These are phyloP conservation scores for Gouania willdenowi DNA, from an alignment of 2,797 vertebrate genomes.

Conservation along the genomic window DNA sequence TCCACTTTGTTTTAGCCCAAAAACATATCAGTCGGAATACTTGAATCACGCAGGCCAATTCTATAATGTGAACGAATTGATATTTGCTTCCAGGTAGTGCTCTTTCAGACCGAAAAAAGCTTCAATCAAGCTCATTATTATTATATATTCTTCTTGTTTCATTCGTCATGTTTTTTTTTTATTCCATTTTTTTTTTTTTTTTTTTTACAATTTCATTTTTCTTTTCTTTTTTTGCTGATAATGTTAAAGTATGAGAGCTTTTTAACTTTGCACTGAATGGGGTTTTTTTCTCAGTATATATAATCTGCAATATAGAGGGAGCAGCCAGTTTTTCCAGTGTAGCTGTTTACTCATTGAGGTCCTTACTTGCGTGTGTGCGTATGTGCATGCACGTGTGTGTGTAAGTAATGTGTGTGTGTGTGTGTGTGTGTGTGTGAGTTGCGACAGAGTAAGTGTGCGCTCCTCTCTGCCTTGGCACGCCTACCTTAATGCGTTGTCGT, in stretches of 20 bases:
- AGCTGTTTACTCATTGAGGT: constrained; percentile 98
- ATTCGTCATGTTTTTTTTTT: constrained; percentile 87
- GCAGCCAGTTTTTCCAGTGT: constrained; percentile 88
- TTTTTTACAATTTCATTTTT: constrained; percentile 49
- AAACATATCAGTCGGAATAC: constrained; percentile 99
- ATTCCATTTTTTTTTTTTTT: constrained; percentile 80
- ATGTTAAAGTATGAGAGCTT: constrained; percentile 93
- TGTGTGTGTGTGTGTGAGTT: constrained; percentile 26
- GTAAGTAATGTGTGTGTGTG: constrained; percentile 30
- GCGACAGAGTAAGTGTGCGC: constrained; percentile 74
- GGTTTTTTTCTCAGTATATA: constrained; percentile 85
- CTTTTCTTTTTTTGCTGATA: constrained; percentile 68
- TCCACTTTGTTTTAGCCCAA: constrained; percentile 99
- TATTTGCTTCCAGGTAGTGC: constrained; percentile 98
- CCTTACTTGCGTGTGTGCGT: constrained; percentile 70
- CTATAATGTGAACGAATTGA: constrained; percentile 99
- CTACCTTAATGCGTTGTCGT: constrained; percentile 91
- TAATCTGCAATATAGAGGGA: constrained; percentile 84
- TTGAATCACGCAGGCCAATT: constrained; percentile 99
- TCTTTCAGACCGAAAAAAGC: constrained; percentile 86
- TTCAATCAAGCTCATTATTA: constrained; percentile 85
- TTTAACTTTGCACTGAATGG: constrained; percentile 97
- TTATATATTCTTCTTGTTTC: constrained; percentile 76
- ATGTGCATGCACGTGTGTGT: constrained; percentile 27
- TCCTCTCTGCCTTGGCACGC: constrained; percentile 96